Conservation (phyloP, 2,888 invertebrate species). For the Calameuta filiformis region DNA sequence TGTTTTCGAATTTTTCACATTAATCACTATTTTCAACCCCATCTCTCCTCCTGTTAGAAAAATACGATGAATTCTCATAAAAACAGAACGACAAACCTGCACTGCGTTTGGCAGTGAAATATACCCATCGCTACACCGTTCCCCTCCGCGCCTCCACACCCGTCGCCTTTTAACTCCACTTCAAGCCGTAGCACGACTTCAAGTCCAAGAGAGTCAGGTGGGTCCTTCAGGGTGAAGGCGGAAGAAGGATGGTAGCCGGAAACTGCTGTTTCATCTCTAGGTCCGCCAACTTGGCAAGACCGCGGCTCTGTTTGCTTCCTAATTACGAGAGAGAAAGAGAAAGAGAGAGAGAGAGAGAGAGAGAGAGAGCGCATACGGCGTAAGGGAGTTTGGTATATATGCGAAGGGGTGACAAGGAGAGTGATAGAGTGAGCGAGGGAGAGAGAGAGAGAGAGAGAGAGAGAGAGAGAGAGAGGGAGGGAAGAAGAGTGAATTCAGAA, state of each 20-base stretch:
- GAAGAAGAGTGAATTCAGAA: neutral
- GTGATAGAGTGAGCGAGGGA: conserved; percentile 2
- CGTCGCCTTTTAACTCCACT: conserved; percentile 17
- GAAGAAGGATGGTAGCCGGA: conserved; percentile 44
- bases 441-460: neutral
- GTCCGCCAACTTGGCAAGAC: conserved; percentile 58
- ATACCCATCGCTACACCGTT: conserved; percentile 7
- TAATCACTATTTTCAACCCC: too few species aligned
- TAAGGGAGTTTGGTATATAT: neutral
- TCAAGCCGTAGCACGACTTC: too few species aligned
- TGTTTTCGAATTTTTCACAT: too few species aligned
- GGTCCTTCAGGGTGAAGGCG: conserved; percentile 24
- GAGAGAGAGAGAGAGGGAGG: neutral
- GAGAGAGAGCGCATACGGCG: neutral
- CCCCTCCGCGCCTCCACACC: conserved; percentile 2
- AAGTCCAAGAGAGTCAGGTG: conserved; percentile 29
- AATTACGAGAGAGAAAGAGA: conserved; percentile 43
- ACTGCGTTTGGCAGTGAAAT: conserved; percentile 32
- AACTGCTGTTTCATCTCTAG: conserved; percentile 58
- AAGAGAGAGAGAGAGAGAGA: conserved; percentile 4
- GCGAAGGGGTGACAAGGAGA: conserved; percentile 4
- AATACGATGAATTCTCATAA: conserved; percentile 17
- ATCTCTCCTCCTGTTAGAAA: neutral
- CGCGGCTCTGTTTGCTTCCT: conserved; percentile 57
- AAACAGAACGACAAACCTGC: conserved; percentile 3